Evolutionary conservation across 2,113 vertebrate genomes (phyloP).

Genomic region (Scytalopus superciliaris): DNA sequence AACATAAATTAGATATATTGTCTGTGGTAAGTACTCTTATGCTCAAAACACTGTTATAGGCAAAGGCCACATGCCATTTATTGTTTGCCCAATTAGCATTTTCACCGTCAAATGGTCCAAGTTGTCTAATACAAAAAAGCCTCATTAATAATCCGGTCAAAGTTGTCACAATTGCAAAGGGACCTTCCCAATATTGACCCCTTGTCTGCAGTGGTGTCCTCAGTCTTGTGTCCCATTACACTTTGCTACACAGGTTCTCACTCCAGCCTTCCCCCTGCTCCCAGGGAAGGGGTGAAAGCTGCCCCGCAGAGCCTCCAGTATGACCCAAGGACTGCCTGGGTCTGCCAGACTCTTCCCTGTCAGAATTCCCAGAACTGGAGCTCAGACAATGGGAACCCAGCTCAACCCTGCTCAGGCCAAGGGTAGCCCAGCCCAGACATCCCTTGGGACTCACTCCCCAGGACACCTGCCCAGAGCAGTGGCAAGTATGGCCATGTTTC

Average conservation of each 20-base stretch:
- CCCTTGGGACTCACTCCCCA: accelerated
- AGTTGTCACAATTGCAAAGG: background rate
- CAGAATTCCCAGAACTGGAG: background rate
- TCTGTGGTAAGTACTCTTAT: background rate
- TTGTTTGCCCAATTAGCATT: background rate
- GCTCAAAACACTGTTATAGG: background rate
- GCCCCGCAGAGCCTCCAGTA: accelerated
- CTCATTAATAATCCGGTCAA: background rate
- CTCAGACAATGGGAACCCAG: background rate
- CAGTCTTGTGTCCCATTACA: accelerated
- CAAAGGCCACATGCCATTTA: background rate
- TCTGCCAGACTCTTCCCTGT: background rate
- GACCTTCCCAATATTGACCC: background rate
- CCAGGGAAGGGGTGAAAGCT: background rate
- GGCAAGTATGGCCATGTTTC: background rate
- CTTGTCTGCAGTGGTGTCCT: background rate
- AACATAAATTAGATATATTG: background rate
- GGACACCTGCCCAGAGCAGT: background rate
- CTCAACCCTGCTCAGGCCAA: background rate
- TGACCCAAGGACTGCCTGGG: accelerated
- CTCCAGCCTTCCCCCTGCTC: accelerated
- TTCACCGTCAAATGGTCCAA: background rate
- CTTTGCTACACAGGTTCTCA: background rate
- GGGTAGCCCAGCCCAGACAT: background rate
- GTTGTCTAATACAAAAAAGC: background rate